Evolutionary conservation across 1,140 invertebrate genomes (phyloP).

Genomic region (Lordiphosa mommai): DNA sequence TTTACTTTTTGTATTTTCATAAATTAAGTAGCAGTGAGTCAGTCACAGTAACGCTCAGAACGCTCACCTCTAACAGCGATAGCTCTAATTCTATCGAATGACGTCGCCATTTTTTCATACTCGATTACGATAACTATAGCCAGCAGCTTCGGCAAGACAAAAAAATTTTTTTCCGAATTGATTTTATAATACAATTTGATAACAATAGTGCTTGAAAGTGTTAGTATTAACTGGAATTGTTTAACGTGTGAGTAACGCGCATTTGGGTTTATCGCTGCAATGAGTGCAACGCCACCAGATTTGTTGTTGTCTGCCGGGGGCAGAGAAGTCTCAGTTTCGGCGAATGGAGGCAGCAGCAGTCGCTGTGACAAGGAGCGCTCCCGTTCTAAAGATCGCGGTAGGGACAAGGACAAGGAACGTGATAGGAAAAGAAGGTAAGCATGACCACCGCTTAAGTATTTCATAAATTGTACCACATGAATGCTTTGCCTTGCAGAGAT

Average conservation of each 20-base stretch:
- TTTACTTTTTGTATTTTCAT: too few species aligned
- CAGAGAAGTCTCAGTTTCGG: constrained; percentile 31
- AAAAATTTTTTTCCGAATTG: background rate
- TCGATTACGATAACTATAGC: constrained; percentile 31
- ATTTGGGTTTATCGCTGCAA: constrained; percentile 6
- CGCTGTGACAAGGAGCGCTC: constrained; percentile 58
- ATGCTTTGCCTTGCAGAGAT: constrained; percentile 29
- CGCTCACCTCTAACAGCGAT: background rate
- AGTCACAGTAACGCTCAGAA: background rate
- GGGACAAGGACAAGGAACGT: constrained; percentile 80
- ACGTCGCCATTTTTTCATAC: constrained; percentile 40
- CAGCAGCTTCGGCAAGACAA: constrained; percentile 22
- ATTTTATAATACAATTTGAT: background rate
- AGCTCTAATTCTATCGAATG: background rate
- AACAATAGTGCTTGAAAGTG: background rate
- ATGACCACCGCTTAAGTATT: background rate
- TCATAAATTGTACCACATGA: background rate
- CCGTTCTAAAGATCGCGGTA: constrained; percentile 62
- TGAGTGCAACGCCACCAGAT: constrained; percentile 63
- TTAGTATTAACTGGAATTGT: background rate
- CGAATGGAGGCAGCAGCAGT: constrained; percentile 40
- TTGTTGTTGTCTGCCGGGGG: constrained; percentile 18
- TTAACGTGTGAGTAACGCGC: background rate
- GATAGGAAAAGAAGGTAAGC: constrained; percentile 77
- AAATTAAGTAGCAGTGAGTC: too few species aligned